Base-by-base conservation (phyloP, 2,113 vertebrate species). In the Motacilla alba region DNA sequence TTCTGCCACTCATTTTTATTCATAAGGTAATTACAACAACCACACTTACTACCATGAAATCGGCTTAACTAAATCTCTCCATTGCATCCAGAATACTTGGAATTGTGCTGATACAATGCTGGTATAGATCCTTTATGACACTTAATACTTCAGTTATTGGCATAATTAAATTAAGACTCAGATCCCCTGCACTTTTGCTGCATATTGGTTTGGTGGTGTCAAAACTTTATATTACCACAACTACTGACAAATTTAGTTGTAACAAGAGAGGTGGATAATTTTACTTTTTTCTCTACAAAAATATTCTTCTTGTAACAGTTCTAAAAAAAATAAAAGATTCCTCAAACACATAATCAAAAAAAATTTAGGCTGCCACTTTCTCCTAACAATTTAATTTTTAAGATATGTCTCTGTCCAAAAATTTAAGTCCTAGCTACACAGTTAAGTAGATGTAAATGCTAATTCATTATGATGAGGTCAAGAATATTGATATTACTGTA, bases 1-100 rank as follows among this genome's bases (percentile, higher is more conserved):
- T 95, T 93, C 88, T 97, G 95, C 94, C 94, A 97, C 93, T 96
- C 95, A 26, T 87, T 94, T 93, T 90, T 91, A 63, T 89, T 87
- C 64, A 46, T 30, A 56, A 87, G 31, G 39, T 90, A 90, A 86
- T 95, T 95, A 92, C n/a, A 94, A 90, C 70, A 72, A 86, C 92
- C 95, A 97, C 94, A 96, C 94, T 97, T 93, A 46, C 35, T 80
- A 79, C 68, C 50, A 20, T 23, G 20, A 83, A 67, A 31, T 53
- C 18, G 2, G 44, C 39, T 63, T 93, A 75, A 75, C 68, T 90
- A 52, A 39, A 70, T 64, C 30, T 39, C 39, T 82, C 70, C n/a
- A 43, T 2, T 66, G 22, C 41, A 62, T 63, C 84, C 79, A 52
- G 44, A 81, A 73, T 46, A 74, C 11, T 56, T 78, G 49, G 75